Base-by-base conservation (phyloP, 64 coral and sea anemone species). In the Acropora tenuis region DNA sequence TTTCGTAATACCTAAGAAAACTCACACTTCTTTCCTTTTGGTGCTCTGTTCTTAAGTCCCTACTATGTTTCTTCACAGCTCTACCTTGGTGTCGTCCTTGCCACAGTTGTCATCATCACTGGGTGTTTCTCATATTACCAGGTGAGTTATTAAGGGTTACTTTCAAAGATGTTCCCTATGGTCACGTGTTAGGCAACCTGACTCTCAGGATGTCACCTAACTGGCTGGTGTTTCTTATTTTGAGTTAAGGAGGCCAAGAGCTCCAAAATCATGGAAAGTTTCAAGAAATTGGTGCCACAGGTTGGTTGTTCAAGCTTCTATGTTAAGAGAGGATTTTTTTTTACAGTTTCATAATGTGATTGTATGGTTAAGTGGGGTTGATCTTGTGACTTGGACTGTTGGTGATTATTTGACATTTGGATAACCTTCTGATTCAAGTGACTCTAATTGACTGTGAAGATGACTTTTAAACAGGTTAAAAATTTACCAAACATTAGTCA, bases 251-350 rank as follows among this genome's bases (percentile, higher is more conserved):
- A 98, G 78, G 88, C 97, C 42, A 98, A 98, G 77, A 98, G 96
- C 57, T 98, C 96, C 67, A 94, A 89, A 67, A 98, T 98, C 76
- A 98, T 98, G 96, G 96, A 98, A 75, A 98, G 96, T 89, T 98
- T 98, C 53, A 98, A 94, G 87, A 98, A 98, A 79, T 94, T 98
- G 97, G 94, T 98, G 18, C 97, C 97, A 48, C 97, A 96, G 91
- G 97, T 93, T 82, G 73, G 60, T 47, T 7, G 68, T 5, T 71
- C 20, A n/a, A 55, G 9, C 48, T 16, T 72, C 4, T 13, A 20
- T 4, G 59, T 41, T 47, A 53, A 45, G 30, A 0, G 30, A 30
- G 30, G 30, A 30, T 30, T 30, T 30, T n/a, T n/a, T 30, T 30
- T 30, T 30, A 30, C 30, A 30, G 30, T 30, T 30, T 30, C 30